Conservation (phyloP, 2,888 invertebrate genomes). For the Acleris holmiana region DNA sequence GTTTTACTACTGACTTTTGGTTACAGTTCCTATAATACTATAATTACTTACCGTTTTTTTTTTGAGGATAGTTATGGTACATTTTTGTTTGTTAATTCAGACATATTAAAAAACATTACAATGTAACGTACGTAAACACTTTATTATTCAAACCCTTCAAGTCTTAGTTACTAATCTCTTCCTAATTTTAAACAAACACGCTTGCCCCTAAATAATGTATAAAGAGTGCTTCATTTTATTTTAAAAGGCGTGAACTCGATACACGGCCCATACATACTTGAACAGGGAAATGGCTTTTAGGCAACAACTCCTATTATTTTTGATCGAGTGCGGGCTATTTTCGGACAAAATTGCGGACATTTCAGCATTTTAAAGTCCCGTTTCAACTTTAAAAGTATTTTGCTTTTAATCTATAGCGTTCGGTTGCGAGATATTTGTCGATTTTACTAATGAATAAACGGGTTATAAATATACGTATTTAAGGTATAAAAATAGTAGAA, state of each 20-base stretch:
- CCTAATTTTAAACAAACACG: too few relatives aligned
- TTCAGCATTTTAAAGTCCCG: background rate
- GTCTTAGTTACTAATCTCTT: too few relatives aligned
- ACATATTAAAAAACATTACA: too few relatives aligned
- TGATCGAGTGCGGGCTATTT: background rate
- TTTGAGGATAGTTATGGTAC: too few relatives aligned
- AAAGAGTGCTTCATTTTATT: background rate
- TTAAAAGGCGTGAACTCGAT: background rate
- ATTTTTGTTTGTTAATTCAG: too few relatives aligned
- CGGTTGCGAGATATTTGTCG: background rate
- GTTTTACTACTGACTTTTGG: too few relatives aligned
- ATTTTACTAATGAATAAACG: background rate
- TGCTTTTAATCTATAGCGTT: background rate
- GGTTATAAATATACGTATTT: background rate
- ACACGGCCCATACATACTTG: background rate
- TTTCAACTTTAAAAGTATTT: background rate
- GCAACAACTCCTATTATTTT: background rate
- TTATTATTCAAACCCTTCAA: too few relatives aligned
- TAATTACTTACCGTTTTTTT: too few relatives aligned
- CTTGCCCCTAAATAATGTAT: too few relatives aligned
- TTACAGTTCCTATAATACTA: too few relatives aligned
- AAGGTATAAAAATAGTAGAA: too few relatives aligned
- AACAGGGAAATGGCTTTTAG: background rate
- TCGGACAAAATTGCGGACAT: constrained; percentile 1
- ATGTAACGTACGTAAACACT: too few relatives aligned